These are phyloP conservation scores for Polyergus mexicanus DNA, from an alignment of 1,140 invertebrate species.

Conservation along the genomic window DNA sequence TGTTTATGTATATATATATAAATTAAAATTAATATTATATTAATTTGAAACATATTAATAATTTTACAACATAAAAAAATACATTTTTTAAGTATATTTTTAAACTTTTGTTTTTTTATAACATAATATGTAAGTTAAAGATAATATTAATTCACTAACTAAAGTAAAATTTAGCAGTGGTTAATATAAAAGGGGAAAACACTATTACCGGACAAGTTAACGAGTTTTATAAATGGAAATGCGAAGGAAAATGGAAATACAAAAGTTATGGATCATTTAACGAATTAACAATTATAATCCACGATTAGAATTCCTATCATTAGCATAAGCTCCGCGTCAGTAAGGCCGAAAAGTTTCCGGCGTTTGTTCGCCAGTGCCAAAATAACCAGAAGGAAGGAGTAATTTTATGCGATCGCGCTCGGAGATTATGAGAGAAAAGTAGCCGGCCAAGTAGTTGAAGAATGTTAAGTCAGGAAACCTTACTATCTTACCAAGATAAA, in stretches of 20 bases:
- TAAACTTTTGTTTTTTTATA: not conserved
- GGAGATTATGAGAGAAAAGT: constrained; percentile 53
- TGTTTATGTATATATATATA: too few species aligned
- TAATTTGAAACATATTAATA: not conserved
- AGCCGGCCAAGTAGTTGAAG: constrained; percentile 52
- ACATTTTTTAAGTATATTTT: not conserved
- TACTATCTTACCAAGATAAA: constrained; percentile 58
- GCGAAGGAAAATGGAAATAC: constrained; percentile 54
- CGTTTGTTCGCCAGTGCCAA: constrained; percentile 54
- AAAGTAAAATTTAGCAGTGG: not conserved
- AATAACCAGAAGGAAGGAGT: constrained; percentile 49
- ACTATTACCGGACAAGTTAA: constrained; percentile 40
- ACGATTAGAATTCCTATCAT: constrained; percentile 82
- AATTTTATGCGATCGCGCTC: constrained; percentile 56
- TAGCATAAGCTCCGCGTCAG: constrained; percentile 83
- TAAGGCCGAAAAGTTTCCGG: constrained; percentile 76
- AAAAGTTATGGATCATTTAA: constrained; percentile 82
- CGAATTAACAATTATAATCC: constrained; percentile 86
- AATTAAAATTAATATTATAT: constrained; percentile 7
- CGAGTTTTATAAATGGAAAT: constrained; percentile 43
- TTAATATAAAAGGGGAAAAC: constrained; percentile 11
- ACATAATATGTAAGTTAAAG: not conserved
- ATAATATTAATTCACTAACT: not conserved
- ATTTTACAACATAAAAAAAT: not conserved
- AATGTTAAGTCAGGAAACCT: constrained; percentile 54